Conservation (phyloP, 2,888 invertebrate genomes). For the Polietes domitor region DNA sequence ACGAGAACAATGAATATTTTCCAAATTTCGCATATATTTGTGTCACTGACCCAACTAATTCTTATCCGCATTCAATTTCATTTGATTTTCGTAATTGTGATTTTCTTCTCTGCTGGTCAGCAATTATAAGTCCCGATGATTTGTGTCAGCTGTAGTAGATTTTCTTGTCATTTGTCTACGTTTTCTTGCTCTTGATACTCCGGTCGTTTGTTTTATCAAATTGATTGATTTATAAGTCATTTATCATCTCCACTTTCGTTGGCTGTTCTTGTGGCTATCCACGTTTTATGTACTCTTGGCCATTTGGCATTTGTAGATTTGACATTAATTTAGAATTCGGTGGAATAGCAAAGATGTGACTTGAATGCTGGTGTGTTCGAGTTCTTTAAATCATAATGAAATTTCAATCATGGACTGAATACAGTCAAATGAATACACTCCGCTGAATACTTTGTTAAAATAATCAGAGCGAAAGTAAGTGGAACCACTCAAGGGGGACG, state of each 20-base stretch:
- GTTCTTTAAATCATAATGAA: not conserved
- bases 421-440: too few relatives aligned
- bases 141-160: constrained; percentile 5
- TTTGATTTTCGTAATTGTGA: not conserved
- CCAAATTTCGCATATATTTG: too few relatives aligned
- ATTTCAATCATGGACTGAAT: not conserved
- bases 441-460: not conserved
- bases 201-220: not conserved
- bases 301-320: too few relatives aligned
- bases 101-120: not conserved
- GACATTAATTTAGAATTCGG: not conserved
- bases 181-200: not conserved
- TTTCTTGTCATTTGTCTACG: not conserved
- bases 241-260: not conserved
- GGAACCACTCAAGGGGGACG: not conserved
- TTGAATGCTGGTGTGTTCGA: not conserved
- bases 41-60: too few relatives aligned
- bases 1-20: too few relatives aligned
- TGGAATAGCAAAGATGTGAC: not conserved
- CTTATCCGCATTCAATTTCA: too few relatives aligned
- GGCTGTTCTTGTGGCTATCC: not conserved
- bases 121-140: not conserved
- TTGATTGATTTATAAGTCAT: constrained; percentile 4
- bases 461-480: not conserved
- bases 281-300: too few relatives aligned